These are phyloP conservation scores for Mechanitis mazaeus DNA, from an alignment of 2,888 invertebrate species.

Conservation along the genomic window DNA sequence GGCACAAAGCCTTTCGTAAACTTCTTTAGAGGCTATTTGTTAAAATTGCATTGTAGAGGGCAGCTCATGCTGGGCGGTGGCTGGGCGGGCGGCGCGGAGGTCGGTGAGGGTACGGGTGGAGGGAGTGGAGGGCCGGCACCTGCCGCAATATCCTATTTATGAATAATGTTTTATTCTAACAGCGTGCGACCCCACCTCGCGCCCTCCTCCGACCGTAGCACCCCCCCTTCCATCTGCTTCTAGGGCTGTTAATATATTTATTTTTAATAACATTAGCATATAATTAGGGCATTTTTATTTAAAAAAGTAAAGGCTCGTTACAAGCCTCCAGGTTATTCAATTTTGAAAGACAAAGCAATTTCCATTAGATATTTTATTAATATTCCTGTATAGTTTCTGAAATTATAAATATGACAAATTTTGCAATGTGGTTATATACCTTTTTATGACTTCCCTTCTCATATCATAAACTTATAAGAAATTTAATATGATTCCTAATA, in stretches of 20 bases:
- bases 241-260: constrained; percentile 19
- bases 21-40: constrained; percentile 26
- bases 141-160: constrained; percentile 74
- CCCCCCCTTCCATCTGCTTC: constrained; percentile 3
- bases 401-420: background rate
- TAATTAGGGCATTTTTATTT: constrained; percentile 1
- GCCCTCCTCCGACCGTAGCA: constrained; percentile 13
- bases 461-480: background rate
- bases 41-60: constrained; percentile 36
- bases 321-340: too few species aligned
- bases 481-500: background rate
- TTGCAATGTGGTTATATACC: too few species aligned
- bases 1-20: constrained; percentile 16
- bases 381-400: too few species aligned
- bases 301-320: too few species aligned
- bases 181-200: constrained; percentile 60
- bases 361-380: too few species aligned
- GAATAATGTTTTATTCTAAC: constrained; percentile 76
- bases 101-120: constrained; percentile 25
- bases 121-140: constrained; percentile 40
- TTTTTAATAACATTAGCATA: constrained; percentile 21
- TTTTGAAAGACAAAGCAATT: too few species aligned
- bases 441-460: constrained; percentile 1
- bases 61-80: constrained; percentile 25
- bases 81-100: constrained; percentile 31